Conservation (phyloP, 2,113 vertebrate species). For the Urocitellus parryii region DNA sequence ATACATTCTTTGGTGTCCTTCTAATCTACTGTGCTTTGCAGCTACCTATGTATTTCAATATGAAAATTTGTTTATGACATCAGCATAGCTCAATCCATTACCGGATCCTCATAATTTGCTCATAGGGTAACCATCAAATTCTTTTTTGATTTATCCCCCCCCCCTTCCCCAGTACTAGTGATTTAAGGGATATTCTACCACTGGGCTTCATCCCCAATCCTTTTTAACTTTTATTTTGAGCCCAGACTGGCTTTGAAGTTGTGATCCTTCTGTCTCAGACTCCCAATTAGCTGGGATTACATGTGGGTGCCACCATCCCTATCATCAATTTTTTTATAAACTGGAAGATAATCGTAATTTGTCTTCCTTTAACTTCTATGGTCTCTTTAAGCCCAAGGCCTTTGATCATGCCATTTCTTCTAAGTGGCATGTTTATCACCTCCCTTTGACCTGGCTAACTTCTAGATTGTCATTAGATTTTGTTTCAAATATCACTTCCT, state of each 20-base stretch:
- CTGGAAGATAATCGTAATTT: not conserved
- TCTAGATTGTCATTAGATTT: not conserved
- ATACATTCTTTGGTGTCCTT: not conserved
- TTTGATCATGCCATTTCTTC: not conserved
- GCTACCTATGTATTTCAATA: not conserved
- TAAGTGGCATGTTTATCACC: not conserved
- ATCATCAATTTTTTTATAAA: not conserved
- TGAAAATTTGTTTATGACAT: not conserved
- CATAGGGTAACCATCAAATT: not conserved
- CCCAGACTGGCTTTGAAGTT: not conserved
- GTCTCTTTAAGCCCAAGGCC: not conserved
- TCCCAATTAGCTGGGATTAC: not conserved
- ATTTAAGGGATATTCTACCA: not conserved
- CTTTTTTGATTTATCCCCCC: not conserved
- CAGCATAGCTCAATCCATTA: too few species aligned
- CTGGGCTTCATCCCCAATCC: not conserved
- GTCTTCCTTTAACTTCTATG: not conserved
- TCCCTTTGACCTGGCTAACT: not conserved
- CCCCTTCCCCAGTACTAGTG: too few species aligned
- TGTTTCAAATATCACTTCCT: not conserved
- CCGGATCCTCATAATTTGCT: not conserved
- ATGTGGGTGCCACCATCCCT: not conserved
- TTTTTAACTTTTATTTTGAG: not conserved
- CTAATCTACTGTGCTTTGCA: not conserved
- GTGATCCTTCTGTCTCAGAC: not conserved